These are phyloP conservation scores for Ylistrum balloti DNA, from an alignment of 1,140 invertebrate genomes.

Conservation along the genomic window DNA sequence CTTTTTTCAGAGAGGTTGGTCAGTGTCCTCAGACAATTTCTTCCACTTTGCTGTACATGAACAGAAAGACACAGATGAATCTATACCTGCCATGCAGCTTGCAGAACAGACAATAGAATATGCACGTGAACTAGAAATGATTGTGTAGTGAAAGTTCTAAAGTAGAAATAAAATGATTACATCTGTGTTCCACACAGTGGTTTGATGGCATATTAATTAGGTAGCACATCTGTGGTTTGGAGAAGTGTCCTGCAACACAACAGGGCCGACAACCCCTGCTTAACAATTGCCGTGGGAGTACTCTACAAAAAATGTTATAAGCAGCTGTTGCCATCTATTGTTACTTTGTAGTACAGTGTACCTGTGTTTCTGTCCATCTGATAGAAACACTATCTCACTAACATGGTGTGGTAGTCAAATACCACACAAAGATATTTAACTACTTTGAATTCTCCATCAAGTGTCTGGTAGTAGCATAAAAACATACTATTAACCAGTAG, in stretches of 20 bases:
- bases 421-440: not conserved
- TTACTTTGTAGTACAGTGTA: not conserved
- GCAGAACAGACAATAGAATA: constrained; percentile 98
- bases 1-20: constrained; percentile 88
- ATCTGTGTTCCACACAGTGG: not conserved
- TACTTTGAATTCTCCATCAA: not conserved
- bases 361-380: not conserved
- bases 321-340: not conserved
- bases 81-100: constrained; percentile 93
- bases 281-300: not conserved
- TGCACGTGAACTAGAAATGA: constrained; percentile 99
- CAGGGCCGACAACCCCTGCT: not conserved
- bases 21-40: constrained; percentile 89
- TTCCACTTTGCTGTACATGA: constrained; percentile 89
- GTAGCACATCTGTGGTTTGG: not conserved
- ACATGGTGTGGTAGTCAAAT: too few relatives aligned
- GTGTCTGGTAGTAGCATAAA: not conserved
- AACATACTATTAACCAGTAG: not conserved
- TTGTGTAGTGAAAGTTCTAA: constrained; percentile 89
- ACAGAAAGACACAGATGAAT: constrained; percentile 87
- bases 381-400: not conserved
- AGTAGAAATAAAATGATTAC: not conserved
- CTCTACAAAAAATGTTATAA: not conserved
- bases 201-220: not conserved
- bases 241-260: not conserved